Evolutionary conservation across 2,113 vertebrate species (phyloP).

Genomic region (Pseudonaja textilis): DNA sequence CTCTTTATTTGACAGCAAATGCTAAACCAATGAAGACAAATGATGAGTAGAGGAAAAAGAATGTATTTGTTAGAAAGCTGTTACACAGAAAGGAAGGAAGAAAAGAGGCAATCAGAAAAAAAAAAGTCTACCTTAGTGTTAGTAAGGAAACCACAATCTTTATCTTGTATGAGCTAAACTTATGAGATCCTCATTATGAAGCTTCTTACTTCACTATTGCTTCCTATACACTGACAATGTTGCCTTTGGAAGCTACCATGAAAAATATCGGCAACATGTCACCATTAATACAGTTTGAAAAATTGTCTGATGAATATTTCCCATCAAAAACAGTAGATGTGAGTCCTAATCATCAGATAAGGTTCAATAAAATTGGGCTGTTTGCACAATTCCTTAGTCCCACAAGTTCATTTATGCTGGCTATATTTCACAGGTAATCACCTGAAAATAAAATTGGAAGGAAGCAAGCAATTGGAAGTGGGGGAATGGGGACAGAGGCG

Average conservation of each 20-base stretch:
- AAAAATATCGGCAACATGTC: not conserved
- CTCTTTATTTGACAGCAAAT: not conserved
- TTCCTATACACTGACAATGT: not conserved
- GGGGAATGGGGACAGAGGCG: not conserved
- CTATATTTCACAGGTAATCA: conserved; percentile 40
- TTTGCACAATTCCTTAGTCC: not conserved
- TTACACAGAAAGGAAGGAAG: not conserved
- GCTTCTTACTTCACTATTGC: not conserved
- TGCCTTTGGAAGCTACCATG: not conserved
- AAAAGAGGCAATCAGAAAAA: not conserved
- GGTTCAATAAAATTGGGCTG: conserved; percentile 20
- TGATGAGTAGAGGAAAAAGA: not conserved
- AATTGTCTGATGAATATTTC: not conserved
- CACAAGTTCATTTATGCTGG: conserved; percentile 16
- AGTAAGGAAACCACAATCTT: not conserved
- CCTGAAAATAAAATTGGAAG: conserved; percentile 19
- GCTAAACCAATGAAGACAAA: not conserved
- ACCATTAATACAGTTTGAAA: conserved; percentile 6
- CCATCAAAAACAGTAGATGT: not conserved
- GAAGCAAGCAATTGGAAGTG: not conserved
- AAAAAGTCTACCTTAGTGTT: not conserved
- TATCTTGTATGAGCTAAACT: not conserved
- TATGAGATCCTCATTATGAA: not conserved
- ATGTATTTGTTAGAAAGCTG: not conserved
- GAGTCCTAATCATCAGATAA: conserved; percentile 16